Evolutionary conservation across 2,888 invertebrate genomes (phyloP), one percentile per base, ranked within the genome.

Genomic region (Torymus tubicola): DNA sequence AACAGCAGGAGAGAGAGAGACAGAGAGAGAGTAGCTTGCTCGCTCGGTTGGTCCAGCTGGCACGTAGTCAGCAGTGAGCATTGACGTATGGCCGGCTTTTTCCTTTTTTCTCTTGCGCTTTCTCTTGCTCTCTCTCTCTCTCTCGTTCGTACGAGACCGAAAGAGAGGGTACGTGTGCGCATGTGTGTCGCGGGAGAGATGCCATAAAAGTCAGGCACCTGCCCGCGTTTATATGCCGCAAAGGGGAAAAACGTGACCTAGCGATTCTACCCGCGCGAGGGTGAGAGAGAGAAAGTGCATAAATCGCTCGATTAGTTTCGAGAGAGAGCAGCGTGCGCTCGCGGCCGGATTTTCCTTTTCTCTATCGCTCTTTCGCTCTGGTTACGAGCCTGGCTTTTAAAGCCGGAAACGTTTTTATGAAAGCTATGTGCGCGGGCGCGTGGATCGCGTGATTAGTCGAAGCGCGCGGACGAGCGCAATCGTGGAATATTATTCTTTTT

Each of bases 1-100:
- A 42, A 42, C 42, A 8, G 42, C 8, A 0, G 31, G 31, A 31
- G 31, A 31, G 31, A 31, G 31, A 31, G 31, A 31, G 8, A 8
- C 8, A 8, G 42, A 1, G 42, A 8, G 42, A 42, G 42, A 71
- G 63, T 21, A 71, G 53, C 58, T 21, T 18, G 53, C 58, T 58
- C 18, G 18, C n/a, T 5, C 60, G 13, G 52, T 0, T 5, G 50
- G 57, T 82, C 80, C 82, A 84, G 81, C 77, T 83, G 82, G 81
- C 82, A 83, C 82, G 70, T 70, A 83, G 81, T 83, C 83, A 83
- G 83, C 77, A 57, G 64, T 61, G 31, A 73, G 80, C 77, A 82
- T 83, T 83, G 83, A 83, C 80, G 81, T 78, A 83, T 81, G 81
- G 73, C n/a, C 10, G 76, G 61, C 8, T 18, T 61, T 61, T 61